Evolutionary conservation across 2,888 invertebrate species (phyloP), one percentile per base, ranked within the genome.

Genomic region (Glyphotaelius pellucidus): DNA sequence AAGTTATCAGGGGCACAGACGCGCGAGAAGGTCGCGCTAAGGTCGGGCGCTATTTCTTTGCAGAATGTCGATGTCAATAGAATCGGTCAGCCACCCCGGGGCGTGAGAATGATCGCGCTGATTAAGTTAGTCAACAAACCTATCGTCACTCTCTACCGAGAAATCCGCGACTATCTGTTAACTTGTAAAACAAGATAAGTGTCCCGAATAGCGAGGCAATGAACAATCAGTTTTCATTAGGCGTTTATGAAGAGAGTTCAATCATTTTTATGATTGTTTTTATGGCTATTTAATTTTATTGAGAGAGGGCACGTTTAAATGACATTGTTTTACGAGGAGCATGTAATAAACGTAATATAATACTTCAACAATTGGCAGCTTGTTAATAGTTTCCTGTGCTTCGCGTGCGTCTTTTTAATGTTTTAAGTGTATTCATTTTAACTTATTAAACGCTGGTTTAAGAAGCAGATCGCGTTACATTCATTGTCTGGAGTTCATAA

Each of bases 401-500:
- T 67, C 67, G 19, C 52, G 52, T 7, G 52, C 19, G 67, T 67
- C 7, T 67, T 67, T 67, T 67, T 67, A 25, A 67, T 19, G 25
- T 19, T 67, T 67, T 67, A 67, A 52, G 67, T 7, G 25, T 67
- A 67, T 67, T 67, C 67, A 67, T 67, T 67, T 67, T 25, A n/a
- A 67, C 67, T 67, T 67, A 67, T 81, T 81, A 81, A 81, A 32
- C 81, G 38, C 38, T n/a, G 32, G 32, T 67, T 80, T 89, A 89
- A 89, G 67, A 79, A 89, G 32, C 79, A 35, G 88, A 79, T 89
- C 80, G 35, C 38, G 38, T 89, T 89, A 80, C 88, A 38, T 80
- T 79, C 88, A 79, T 89, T 89, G 88, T 89, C 79, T 35, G 80
- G 79, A 79, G 79, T 89, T 38, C 79, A 79, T 89, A 89, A 89